These are phyloP conservation scores for Brachionus angularis DNA, from an alignment of 1,140 invertebrate species.

Conservation along the genomic window DNA sequence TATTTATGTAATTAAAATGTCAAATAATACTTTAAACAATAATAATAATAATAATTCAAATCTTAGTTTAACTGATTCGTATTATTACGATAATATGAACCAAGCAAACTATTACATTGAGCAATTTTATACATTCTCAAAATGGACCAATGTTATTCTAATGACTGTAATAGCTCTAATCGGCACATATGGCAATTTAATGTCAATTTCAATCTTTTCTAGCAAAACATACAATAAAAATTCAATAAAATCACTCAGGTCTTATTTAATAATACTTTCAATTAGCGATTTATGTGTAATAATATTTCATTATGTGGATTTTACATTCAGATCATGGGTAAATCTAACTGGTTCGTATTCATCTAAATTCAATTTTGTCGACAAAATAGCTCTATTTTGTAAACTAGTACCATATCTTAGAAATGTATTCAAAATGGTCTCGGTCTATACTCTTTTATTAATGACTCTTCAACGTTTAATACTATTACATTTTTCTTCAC, in stretches of 20 bases:
- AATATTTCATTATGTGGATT: constrained; percentile 19
- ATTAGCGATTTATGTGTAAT: constrained; percentile 9
- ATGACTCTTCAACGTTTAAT: constrained; percentile 26
- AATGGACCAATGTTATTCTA: constrained; percentile 24
- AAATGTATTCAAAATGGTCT: neutral
- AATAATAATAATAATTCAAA: no score
- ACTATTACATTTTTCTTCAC: constrained; percentile 6
- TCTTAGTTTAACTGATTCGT: no score
- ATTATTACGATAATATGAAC: neutral
- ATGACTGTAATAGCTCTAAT: constrained; percentile 1
- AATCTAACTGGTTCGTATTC: constrained; percentile 22
- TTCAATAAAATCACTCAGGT: constrained; percentile 18
- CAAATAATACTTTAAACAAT: no score
- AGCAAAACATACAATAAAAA: constrained; percentile 37
- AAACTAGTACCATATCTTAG: constrained; percentile 15
- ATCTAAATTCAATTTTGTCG: constrained; percentile 30
- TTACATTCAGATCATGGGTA: constrained; percentile 24
- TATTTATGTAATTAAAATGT: no score
- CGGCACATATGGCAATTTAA: neutral
- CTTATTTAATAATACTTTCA: neutral
- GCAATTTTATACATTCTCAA: constrained; percentile 12
- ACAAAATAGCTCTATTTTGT: constrained; percentile 11
- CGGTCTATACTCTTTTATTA: constrained; percentile 1
- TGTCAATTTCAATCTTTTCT: constrained; percentile 9
- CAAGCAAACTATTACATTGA: neutral